Evolutionary conservation across 1,140 invertebrate genomes (phyloP).

Genomic region (Dinoponera quadriceps): DNA sequence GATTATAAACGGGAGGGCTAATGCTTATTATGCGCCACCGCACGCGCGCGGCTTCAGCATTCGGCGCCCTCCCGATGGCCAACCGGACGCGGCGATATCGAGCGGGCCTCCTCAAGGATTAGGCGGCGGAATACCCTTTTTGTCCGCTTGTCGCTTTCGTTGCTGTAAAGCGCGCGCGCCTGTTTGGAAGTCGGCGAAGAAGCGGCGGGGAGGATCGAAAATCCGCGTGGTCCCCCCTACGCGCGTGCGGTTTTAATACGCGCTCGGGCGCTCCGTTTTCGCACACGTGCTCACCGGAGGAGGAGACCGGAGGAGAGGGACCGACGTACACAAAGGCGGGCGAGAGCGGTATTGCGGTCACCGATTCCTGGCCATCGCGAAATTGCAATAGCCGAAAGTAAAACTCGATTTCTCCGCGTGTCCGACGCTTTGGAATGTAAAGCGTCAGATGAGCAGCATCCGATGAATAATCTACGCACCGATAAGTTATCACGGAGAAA

Average conservation of each 20-base stretch:
- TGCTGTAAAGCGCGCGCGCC: slow-evolving; percentile 33
- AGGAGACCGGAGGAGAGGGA: slow-evolving; percentile 14
- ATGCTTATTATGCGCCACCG: slow-evolving; percentile 72
- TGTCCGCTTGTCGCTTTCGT: slow-evolving; percentile 55
- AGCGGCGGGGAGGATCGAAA: slow-evolving; percentile 42
- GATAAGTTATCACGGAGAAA: too few relatives aligned
- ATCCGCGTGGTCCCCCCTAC: slow-evolving; percentile 52
- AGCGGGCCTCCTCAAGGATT: slow-evolving; percentile 65
- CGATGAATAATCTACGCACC: background rate
- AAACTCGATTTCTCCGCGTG: slow-evolving; percentile 23
- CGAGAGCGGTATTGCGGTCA: slow-evolving; percentile 47
- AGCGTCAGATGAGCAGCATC: background rate
- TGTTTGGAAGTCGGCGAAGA: slow-evolving; percentile 58
- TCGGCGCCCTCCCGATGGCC: slow-evolving; percentile 45
- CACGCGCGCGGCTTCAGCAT: slow-evolving; percentile 65
- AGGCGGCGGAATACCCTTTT: slow-evolving; percentile 63
- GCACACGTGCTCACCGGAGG: slow-evolving; percentile 25
- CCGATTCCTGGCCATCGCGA: slow-evolving; percentile 30
- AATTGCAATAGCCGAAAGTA: slow-evolving; percentile 27
- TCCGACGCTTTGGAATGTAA: slow-evolving; percentile 9
- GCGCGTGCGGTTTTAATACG: slow-evolving; percentile 56
- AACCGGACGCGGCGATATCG: slow-evolving; percentile 35
- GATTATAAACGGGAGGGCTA: slow-evolving; percentile 72
- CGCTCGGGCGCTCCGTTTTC: slow-evolving; percentile 41
- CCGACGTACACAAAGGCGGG: slow-evolving; percentile 32